Conservation (phyloP, 2,797 vertebrate genomes). For the Scolopax bukidnonensis region DNA sequence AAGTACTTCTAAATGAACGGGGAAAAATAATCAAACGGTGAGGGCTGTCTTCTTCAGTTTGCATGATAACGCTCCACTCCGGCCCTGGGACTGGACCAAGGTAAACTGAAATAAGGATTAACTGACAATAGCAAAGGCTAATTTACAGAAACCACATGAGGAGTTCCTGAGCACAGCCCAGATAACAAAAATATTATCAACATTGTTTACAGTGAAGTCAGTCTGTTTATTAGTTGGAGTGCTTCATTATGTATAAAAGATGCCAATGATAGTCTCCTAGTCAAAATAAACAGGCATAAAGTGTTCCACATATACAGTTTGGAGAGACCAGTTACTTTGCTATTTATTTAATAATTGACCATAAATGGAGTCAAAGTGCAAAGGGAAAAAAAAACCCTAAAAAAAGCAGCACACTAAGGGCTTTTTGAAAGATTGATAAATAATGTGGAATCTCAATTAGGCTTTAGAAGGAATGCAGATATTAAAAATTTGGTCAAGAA, state of each 20-base stretch:
- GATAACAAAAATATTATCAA: slow-evolving; percentile 90
- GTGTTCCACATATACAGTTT: slow-evolving; percentile 75
- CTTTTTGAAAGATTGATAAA: slow-evolving; percentile 98
- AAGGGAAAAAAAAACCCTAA: slow-evolving; percentile 64
- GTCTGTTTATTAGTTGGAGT: slow-evolving; percentile 87
- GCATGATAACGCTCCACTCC: slow-evolving; percentile 27
- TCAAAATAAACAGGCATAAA: slow-evolving; percentile 87
- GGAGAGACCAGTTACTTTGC: slow-evolving; percentile 80
- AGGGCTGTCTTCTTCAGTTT: not conserved
- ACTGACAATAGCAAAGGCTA: slow-evolving; percentile 76
- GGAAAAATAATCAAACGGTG: not conserved
- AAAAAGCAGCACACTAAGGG: slow-evolving; percentile 85
- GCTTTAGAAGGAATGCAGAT: slow-evolving; percentile 96
- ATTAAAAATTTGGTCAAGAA: slow-evolving; percentile 99
- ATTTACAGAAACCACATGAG: slow-evolving; percentile 79
- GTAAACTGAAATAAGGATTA: slow-evolving; percentile 83
- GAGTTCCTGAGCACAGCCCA: slow-evolving; percentile 81
- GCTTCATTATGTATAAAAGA: slow-evolving; percentile 88
- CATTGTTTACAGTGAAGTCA: slow-evolving; percentile 81
- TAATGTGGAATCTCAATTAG: slow-evolving; percentile 99
- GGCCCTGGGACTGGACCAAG: slow-evolving; percentile 70
- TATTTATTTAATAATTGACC: slow-evolving; percentile 88
- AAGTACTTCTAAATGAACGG: not conserved
- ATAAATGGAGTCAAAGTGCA: slow-evolving; percentile 87
- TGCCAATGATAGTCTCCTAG: slow-evolving; percentile 81